These are phyloP conservation scores for Ceyx cyanopectus DNA, from an alignment of 2,113 vertebrate genomes.

Conservation along the genomic window DNA sequence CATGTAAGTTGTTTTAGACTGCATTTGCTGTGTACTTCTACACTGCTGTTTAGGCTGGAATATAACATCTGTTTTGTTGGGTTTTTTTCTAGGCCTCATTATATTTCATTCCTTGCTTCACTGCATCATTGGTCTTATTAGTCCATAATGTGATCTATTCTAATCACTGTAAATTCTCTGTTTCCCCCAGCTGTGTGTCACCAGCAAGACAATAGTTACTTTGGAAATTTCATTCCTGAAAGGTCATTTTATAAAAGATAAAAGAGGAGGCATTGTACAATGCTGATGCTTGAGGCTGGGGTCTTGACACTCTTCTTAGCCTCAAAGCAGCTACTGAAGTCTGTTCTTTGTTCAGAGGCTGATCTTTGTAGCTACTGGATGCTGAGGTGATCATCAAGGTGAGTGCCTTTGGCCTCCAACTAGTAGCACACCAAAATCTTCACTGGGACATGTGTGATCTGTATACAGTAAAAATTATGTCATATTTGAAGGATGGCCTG, in stretches of 20 bases:
- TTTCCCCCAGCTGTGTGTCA: neutral
- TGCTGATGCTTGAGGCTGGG: neutral
- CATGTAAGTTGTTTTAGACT: neutral
- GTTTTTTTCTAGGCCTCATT: neutral
- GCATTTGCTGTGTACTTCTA: neutral
- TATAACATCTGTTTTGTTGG: neutral
- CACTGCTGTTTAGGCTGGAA: neutral
- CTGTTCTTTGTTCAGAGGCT: neutral
- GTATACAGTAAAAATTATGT: neutral
- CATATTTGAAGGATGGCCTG: neutral
- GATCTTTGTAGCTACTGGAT: neutral
- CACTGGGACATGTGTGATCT: neutral
- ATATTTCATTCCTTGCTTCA: conserved; percentile 13
- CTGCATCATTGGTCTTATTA: neutral
- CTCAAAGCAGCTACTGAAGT: neutral
- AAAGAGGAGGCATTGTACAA: neutral
- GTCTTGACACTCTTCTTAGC: neutral
- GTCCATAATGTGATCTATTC: conserved; percentile 7
- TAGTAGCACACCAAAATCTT: neutral
- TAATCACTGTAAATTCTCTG: neutral
- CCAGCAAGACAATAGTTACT: neutral
- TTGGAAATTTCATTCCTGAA: conserved; percentile 9
- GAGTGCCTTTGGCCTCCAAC: neutral
- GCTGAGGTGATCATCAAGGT: neutral
- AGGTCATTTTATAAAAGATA: neutral